phyloP scores from a whole-genome alignment of 2,888 invertebrate genomes.

The Pasiphila rectangulata region DNA sequence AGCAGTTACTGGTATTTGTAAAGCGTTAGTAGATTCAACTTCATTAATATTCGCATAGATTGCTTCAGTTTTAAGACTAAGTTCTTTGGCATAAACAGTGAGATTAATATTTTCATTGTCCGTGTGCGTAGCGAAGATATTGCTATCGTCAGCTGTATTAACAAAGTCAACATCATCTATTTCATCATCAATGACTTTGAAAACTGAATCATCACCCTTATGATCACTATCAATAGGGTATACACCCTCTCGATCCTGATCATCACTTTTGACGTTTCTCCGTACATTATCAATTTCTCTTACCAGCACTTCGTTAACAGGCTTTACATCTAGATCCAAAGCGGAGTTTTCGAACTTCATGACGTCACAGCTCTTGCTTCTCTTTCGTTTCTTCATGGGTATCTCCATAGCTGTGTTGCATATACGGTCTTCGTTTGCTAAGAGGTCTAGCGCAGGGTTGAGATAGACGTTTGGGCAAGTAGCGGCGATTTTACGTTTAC shows the following conservation, averaged over 20 bases:
- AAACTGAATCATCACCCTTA: constrained; percentile 4
- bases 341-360: constrained; percentile 69
- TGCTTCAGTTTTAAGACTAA: constrained; percentile 40
- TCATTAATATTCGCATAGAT: constrained; percentile 56
- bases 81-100: constrained; percentile 22
- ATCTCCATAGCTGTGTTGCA: constrained; percentile 77
- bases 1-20: not conserved
- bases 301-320: constrained; percentile 62
- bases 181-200: constrained; percentile 11
- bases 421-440: constrained; percentile 73
- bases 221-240: not conserved
- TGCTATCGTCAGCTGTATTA: constrained; percentile 12
- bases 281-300: constrained; percentile 69
- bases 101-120: constrained; percentile 10
- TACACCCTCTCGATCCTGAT: not conserved
- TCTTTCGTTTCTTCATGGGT: constrained; percentile 65
- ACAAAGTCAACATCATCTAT: constrained; percentile 16
- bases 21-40: constrained; percentile 6
- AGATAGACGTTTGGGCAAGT: constrained; percentile 64
- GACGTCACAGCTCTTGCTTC: constrained; percentile 63
- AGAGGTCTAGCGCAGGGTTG: constrained; percentile 70
- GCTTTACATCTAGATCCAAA: constrained; percentile 54
- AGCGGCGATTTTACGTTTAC: constrained; percentile 63
- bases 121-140: constrained; percentile 3
- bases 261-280: constrained; percentile 46